Conservation (phyloP, 1,140 invertebrate genomes). For the Sycobia sp. region DNA sequence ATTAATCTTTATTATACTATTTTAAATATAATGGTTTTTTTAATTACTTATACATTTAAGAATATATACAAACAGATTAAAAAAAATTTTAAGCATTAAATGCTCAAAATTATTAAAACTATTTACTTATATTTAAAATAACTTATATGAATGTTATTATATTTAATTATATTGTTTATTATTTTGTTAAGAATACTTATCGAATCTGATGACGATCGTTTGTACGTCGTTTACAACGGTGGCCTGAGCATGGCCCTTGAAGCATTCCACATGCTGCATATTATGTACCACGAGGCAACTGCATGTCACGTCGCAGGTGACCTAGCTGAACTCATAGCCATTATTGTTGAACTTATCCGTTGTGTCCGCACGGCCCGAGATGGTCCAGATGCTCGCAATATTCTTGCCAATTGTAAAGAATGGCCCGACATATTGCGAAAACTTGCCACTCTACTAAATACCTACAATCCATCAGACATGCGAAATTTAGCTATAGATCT, state of each 20-base stretch:
- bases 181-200: slow-evolving; percentile 74
- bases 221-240: slow-evolving; percentile 86
- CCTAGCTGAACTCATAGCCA: slow-evolving; percentile 79
- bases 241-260: slow-evolving; percentile 88
- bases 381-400: slow-evolving; percentile 68
- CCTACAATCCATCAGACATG: slow-evolving; percentile 87
- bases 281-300: slow-evolving; percentile 93
- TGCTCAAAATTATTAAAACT: too few species aligned
- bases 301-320: slow-evolving; percentile 85
- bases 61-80: neutral
- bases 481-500: slow-evolving; percentile 80
- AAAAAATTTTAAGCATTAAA: too few species aligned
- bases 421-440: slow-evolving; percentile 84
- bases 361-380: slow-evolving; percentile 71
- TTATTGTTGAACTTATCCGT: slow-evolving; percentile 75
- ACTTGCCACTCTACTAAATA: slow-evolving; percentile 84
- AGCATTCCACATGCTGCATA: slow-evolving; percentile 87
- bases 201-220: slow-evolving; percentile 85
- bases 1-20: neutral
- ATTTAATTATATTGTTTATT: too few species aligned
- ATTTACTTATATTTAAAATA: too few species aligned
- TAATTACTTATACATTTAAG: neutral
- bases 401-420: slow-evolving; percentile 76
- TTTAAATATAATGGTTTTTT: too few species aligned
- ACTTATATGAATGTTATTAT: too few species aligned